Evolutionary conservation across 2,888 invertebrate genomes (phyloP).

Genomic region (Drosophila kambysellisi): DNA sequence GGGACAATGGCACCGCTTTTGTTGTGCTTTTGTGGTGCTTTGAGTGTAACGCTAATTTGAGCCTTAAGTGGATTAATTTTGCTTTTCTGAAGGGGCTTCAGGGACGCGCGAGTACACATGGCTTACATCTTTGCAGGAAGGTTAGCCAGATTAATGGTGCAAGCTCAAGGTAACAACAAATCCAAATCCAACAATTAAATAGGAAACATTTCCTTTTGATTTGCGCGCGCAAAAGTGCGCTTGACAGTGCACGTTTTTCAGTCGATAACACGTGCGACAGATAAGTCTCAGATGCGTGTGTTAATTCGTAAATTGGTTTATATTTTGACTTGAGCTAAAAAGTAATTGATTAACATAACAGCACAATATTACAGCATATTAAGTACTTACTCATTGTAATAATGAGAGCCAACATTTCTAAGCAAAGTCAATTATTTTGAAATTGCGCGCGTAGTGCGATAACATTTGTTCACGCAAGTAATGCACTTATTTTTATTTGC

Average conservation of each 20-base stretch:
- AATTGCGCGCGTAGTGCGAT: conserved; percentile 6
- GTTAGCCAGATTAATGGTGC: conserved; percentile 26
- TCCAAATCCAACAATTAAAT: neutral
- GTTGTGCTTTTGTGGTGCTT: conserved; percentile 37
- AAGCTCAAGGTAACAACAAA: conserved; percentile 28
- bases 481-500: neutral
- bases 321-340: neutral
- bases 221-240: conserved; percentile 14
- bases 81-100: conserved; percentile 39
- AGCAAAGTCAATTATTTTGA: neutral
- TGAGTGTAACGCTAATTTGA: conserved; percentile 43
- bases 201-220: conserved; percentile 9
- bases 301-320: neutral
- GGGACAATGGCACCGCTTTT: conserved; percentile 3
- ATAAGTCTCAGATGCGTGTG: neutral
- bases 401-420: neutral
- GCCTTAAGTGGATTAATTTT: conserved; percentile 56
- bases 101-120: conserved; percentile 33
- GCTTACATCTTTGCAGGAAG: conserved; percentile 33
- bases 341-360: neutral
- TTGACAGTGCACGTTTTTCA: too few relatives aligned
- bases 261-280: conserved; percentile 7
- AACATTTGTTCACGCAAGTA: neutral
- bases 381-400: neutral
- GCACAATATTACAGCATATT: neutral